Evolutionary conservation across 1,140 invertebrate genomes (phyloP), one percentile per base, ranked within the genome.

Genomic region (Lepidostoma basale): DNA sequence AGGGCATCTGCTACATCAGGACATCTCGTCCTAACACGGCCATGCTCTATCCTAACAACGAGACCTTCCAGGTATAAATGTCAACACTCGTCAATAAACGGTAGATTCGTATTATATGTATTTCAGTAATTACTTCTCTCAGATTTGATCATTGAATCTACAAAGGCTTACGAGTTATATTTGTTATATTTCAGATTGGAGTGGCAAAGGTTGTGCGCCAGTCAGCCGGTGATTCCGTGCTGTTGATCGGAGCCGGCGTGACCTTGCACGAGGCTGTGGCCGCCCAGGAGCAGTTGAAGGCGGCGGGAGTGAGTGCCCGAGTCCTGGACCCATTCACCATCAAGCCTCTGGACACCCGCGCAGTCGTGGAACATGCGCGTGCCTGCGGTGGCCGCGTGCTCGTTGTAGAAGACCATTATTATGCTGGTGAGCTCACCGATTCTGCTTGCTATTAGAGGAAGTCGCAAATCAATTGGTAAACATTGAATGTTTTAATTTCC

Each of bases 351-450:
- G 98, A 99, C 81, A 85, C 84, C 44, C 85, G 86, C 1, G 85
- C 88, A 0, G 89, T 99, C 26, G 81, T 93, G 42, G 82, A 86
- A 45, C 88, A 96, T 78, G 96, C 96, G 9, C 86, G 87, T 49
- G 88, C 91, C 49, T 90, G 87, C 66, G 91, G 91, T 30, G 95
- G 95, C 0, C 86, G 88, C 22, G 87, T 99, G 33, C 75, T 99
- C 42, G 96, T 96, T 25, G 95, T 98, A 3, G 98, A 99, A 79
- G 98, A 99, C 83, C 98, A 99, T 82, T 99, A 99, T 77, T 86
- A 90, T 44, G 91, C 95, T 83, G 94, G 92, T 93, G 73, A 75
- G 79, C 40, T 30, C 2, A 0, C 22, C 22, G 16, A n/a, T 2
- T 36, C 10, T 36, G 33, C 10, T 36, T 6, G 5, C 33, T 12